Evolutionary conservation across 2,797 vertebrate species (phyloP), one percentile per base, ranked within the genome.

Genomic region (Argya squamiceps): DNA sequence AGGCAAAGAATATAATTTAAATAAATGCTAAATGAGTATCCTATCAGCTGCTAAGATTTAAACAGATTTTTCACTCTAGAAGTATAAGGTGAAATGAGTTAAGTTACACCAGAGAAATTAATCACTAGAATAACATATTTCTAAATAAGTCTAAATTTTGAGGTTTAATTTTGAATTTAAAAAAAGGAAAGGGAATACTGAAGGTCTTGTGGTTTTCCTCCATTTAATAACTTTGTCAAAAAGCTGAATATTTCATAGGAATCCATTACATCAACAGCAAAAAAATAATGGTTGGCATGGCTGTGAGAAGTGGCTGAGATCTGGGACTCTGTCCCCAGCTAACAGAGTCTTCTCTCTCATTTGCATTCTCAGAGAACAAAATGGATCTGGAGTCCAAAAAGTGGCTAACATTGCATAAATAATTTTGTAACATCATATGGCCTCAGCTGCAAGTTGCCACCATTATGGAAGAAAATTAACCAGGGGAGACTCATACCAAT

Each of bases 401-500:
- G 96, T 96, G 97, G 96, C 96, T 98, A 98, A 95, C 97, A 97
- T 97, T 97, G 97, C 98, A 98, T 98, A 98, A 98, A 98, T 98
- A 98, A 98, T 98, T 98, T 98, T 98, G 97, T 89, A 98, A 96
- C 98, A 97, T 98, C 97, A 93, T 98, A 98, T 97, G 97, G 98
- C 98, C 98, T 97, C 98, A 98, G 98, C 98, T 98, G 98, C 98
- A 98, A 98, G 97, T 98, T 98, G 97, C 97, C 96, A 98, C 98
- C 96, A 98, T 98, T 98, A 98, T 36, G 86, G 96, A 97, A 96
- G 97, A 97, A 98, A 98, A 98, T 98, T 98, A 98, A 98, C 98
- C 98, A 98, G 96, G 97, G 96, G 98, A 98, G 98, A 98, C 98
- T 97, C 98, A 98, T 98, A 95, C 93, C 96, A 98, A 98, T 98